A percentile compares a stretch with the other conserved stretches of the same genome.
Conservation (phyloP, 2,888 invertebrate species). For the Himalopsyche anomala region DNA sequence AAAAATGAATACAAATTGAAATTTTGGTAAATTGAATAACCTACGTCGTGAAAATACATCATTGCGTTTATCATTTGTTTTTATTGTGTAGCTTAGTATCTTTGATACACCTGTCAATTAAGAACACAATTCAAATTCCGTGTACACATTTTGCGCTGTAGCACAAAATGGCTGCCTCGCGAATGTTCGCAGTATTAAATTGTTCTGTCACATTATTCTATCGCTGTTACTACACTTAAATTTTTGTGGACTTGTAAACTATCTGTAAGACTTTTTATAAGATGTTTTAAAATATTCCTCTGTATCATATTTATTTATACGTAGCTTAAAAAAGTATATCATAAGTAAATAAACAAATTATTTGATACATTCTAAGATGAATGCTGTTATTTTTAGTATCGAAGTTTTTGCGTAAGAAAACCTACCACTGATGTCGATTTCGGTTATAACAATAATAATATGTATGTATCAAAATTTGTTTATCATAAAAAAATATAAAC, state of each 20-base stretch:
- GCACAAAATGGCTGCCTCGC: too few relatives aligned
- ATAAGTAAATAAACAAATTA: constrained; percentile 43
- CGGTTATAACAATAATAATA: not conserved
- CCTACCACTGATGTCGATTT: constrained; percentile 22
- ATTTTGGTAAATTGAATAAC: too few relatives aligned
- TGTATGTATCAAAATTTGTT: constrained; percentile 19
- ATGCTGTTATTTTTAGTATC: constrained; percentile 32
- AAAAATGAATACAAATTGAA: too few relatives aligned
- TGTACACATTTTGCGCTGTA: too few relatives aligned
- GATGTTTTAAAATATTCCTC: constrained; percentile 21
- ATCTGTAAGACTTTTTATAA: not conserved
- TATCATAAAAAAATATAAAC: constrained; percentile 1
- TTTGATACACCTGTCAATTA: too few relatives aligned
- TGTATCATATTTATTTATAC: constrained; percentile 40
- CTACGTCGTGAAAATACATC: too few relatives aligned
- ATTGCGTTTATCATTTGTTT: too few relatives aligned
- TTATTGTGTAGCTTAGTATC: too few relatives aligned
- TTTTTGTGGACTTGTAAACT: constrained; percentile 13
- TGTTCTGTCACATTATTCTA: not conserved
- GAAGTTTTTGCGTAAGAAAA: constrained; percentile 23
- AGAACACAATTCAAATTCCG: too few relatives aligned
- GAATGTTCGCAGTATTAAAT: too few relatives aligned
- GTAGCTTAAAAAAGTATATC: constrained; percentile 2
- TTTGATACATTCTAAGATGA: constrained; percentile 26
- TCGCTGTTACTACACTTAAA: not conserved